phyloP scores from a whole-genome alignment of 2,888 invertebrate species.

The Ditula angustiorana region DNA sequence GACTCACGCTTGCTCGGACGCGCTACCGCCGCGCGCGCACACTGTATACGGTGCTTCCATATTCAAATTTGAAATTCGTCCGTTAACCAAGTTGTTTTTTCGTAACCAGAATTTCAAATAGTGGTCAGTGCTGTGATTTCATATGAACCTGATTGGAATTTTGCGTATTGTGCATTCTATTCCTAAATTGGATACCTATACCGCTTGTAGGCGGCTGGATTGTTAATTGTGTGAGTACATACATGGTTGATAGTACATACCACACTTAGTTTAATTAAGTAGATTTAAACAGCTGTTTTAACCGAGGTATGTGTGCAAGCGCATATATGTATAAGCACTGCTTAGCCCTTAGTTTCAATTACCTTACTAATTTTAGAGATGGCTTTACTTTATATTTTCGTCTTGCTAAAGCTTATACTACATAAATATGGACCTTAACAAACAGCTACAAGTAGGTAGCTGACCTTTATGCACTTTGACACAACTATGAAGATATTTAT shows the following conservation, averaged over 20 bases:
- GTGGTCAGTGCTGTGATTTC: slow-evolving; percentile 73
- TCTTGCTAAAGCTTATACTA: no score
- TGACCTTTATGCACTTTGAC: no score
- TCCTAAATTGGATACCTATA: slow-evolving; percentile 59
- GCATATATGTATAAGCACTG: not conserved
- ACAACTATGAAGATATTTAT: no score
- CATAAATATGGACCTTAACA: no score
- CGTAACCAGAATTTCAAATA: slow-evolving; percentile 45
- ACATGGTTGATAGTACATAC: slow-evolving; percentile 32
- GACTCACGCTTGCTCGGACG: slow-evolving; percentile 72
- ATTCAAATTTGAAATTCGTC: slow-evolving; percentile 56
- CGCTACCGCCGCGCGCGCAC: slow-evolving; percentile 59
- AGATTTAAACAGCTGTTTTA: slow-evolving; percentile 20
- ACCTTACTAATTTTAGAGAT: no score
- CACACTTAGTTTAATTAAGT: slow-evolving; percentile 22
- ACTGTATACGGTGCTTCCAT: slow-evolving; percentile 60
- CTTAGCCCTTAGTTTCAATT: not conserved
- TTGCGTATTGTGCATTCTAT: slow-evolving; percentile 60
- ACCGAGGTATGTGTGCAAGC: not conserved
- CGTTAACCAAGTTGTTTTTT: slow-evolving; percentile 45
- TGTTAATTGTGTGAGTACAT: slow-evolving; percentile 78
- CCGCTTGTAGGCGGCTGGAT: slow-evolving; percentile 58
- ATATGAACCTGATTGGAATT: slow-evolving; percentile 54
- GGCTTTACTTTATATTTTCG: no score
- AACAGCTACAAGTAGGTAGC: no score